Conservation (phyloP, 2,113 vertebrate species). For the Microtus ochrogaster region DNA sequence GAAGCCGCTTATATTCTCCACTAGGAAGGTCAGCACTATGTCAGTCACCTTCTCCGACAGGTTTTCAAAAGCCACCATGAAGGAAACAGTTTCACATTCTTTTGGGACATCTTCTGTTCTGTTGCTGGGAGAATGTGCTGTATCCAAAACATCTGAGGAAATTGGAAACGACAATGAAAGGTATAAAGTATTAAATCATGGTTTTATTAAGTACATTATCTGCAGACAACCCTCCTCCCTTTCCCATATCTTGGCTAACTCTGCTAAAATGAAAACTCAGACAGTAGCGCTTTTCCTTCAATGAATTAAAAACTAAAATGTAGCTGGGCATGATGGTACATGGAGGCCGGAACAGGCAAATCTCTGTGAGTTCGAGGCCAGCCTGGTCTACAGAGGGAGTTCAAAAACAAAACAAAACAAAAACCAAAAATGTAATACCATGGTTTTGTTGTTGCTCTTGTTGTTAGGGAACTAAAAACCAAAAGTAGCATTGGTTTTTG, state of each 20-base stretch:
- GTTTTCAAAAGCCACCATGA: slow-evolving; percentile 87
- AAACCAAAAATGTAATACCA: background rate
- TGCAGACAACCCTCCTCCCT: background rate
- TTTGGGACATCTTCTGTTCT: slow-evolving; percentile 45
- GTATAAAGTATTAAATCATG: background rate
- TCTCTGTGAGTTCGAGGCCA: too few species aligned
- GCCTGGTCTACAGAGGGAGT: too few species aligned
- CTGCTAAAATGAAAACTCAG: too few species aligned
- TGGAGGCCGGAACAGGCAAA: too few species aligned
- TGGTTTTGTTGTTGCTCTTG: background rate
- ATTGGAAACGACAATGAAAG: slow-evolving; percentile 49
- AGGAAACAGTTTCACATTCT: slow-evolving; percentile 12
- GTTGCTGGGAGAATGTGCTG: slow-evolving; percentile 19
- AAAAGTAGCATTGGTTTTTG: background rate
- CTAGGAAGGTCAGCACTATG: slow-evolving; percentile 85
- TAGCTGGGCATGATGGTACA: too few species aligned
- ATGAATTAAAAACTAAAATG: slow-evolving; percentile 55
- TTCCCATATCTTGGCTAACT: slow-evolving; percentile 33
- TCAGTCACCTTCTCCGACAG: slow-evolving; percentile 70
- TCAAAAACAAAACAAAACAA: too few species aligned
- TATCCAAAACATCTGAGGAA: slow-evolving; percentile 74
- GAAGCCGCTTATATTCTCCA: slow-evolving; percentile 88
- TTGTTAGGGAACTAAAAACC: background rate
- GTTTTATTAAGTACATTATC: background rate
- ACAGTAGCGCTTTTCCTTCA: slow-evolving; percentile 53